phyloP scores from a whole-genome alignment of 2,797 vertebrate genomes.

The Syndactyla subalaris region DNA sequence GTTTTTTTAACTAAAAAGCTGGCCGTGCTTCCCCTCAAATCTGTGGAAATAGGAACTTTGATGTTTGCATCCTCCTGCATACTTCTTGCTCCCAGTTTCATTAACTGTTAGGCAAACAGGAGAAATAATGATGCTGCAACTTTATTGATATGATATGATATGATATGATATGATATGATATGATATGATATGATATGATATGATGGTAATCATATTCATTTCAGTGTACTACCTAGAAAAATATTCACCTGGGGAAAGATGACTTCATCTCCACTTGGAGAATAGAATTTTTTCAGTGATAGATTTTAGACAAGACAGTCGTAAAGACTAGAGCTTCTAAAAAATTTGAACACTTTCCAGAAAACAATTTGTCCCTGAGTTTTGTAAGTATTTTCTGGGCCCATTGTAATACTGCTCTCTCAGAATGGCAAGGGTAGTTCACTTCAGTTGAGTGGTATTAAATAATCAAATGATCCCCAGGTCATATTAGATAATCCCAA shows the following conservation, averaged over 20 bases:
- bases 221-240: not conserved
- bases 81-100: slow-evolving; percentile 15
- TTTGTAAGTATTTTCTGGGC: not conserved
- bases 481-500: slow-evolving; percentile 13
- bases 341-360: not conserved
- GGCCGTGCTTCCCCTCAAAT: not conserved
- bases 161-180: not conserved
- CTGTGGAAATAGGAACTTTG: not conserved
- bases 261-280: not conserved
- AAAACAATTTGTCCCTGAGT: not conserved
- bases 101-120: not conserved
- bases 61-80: not conserved
- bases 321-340: not conserved
- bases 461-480: slow-evolving; percentile 48
- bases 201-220: not conserved
- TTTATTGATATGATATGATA: not conserved
- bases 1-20: not conserved
- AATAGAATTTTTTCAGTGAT: not conserved
- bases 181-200: not conserved
- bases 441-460: slow-evolving; percentile 30
- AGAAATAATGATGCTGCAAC: not conserved
- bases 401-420: not conserved
- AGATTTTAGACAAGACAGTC: not conserved
- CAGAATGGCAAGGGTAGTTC: not conserved
- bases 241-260: not conserved